Conservation (phyloP, 2,113 vertebrate species). For the Cricetomys ansorgei region DNA sequence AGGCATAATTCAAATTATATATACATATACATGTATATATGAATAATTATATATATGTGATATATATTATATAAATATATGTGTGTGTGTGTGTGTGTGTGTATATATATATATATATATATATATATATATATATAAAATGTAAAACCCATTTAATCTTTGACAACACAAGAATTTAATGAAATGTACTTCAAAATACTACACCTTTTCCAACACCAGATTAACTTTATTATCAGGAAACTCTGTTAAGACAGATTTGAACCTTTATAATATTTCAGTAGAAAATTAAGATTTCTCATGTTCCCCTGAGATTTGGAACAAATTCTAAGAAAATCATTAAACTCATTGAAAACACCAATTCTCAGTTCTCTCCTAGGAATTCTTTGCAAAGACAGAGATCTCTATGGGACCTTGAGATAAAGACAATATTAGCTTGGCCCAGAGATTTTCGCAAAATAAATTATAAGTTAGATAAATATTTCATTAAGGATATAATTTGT, state of each 20-base stretch:
- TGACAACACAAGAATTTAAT: background rate
- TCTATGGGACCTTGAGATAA: background rate
- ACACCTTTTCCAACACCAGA: background rate
- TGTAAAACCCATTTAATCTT: background rate
- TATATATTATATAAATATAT: background rate
- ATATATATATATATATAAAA: background rate
- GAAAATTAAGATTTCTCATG: background rate
- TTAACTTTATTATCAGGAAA: background rate
- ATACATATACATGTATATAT: background rate
- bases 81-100: too few species aligned
- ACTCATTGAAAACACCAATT: background rate
- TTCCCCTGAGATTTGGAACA: background rate
- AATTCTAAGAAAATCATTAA: background rate
- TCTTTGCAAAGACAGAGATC: background rate
- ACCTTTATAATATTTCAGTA: background rate
- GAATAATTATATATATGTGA: background rate
- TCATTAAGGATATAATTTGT: background rate
- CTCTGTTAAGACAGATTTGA: background rate
- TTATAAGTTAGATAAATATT: background rate
- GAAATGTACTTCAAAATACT: background rate
- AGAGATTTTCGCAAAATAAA: slow-evolving; percentile 13
- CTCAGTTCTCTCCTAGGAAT: background rate
- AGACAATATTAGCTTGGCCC: background rate
- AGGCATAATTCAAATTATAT: too few species aligned
- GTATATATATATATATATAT: background rate